phyloP scores from a whole-genome alignment of 2,888 invertebrate genomes.

The Drosophila recens region DNA sequence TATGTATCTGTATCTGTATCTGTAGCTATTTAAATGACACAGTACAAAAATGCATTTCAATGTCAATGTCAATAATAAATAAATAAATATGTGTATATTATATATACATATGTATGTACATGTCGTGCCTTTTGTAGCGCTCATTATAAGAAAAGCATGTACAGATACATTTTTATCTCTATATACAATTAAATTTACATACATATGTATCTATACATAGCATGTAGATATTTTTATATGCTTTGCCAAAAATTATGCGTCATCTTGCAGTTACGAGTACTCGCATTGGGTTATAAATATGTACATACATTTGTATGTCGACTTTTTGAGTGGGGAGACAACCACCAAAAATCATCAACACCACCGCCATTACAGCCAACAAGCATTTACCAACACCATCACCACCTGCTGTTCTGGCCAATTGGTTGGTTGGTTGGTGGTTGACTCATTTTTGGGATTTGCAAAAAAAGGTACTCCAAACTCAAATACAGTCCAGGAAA shows the following conservation, averaged over 20 bases:
- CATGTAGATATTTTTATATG: slow-evolving; percentile 12
- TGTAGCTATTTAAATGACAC: slow-evolving; percentile 23
- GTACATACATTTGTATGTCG: background rate
- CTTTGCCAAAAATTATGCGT: slow-evolving; percentile 41
- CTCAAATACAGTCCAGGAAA: background rate
- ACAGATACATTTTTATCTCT: background rate
- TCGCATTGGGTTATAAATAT: slow-evolving; percentile 22
- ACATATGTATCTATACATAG: slow-evolving; percentile 17
- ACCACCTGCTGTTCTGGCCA: slow-evolving; percentile 23
- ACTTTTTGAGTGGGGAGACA: slow-evolving; percentile 5
- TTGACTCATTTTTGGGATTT: slow-evolving; percentile 14
- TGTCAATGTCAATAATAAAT: slow-evolving; percentile 57
- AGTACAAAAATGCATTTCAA: slow-evolving; percentile 54
- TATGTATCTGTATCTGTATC: slow-evolving; percentile 3
- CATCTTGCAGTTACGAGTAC: slow-evolving; percentile 41
- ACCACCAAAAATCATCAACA: slow-evolving; percentile 12
- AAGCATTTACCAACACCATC: background rate
- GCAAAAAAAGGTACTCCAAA: background rate
- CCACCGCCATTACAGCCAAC: background rate
- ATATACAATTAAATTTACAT: background rate
- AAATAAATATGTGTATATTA: slow-evolving; percentile 19
- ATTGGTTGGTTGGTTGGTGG: slow-evolving; percentile 16
- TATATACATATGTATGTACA: slow-evolving; percentile 4
- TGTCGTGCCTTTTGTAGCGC: slow-evolving; percentile 37
- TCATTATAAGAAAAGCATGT: background rate